Base-by-base conservation (phyloP, 2,797 vertebrate genomes). In the Tadarida brasiliensis region DNA sequence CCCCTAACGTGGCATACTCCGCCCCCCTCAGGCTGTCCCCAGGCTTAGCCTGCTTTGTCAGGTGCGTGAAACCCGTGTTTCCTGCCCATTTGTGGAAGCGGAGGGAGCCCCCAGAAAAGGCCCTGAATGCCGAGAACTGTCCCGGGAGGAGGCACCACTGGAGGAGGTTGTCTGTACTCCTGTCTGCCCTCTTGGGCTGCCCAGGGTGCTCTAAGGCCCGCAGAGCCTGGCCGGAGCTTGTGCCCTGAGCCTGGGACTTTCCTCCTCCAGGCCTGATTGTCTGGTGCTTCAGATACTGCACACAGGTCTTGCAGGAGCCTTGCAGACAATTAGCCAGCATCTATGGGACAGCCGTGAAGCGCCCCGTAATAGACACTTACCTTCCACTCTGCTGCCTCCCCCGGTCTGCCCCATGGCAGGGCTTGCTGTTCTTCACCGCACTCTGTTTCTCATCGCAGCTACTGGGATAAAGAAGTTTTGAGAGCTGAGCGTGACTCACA, bases 391-490 rank as follows among this genome's bases (percentile, higher is more conserved):
- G 11, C 14, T 8, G 0, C 5, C 22, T 51, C 35, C 15, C 16
- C 20, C 0, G 0, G 17, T 57, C 54, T n/a, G 28, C 7, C 14
- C 0, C 20, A 0, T 1, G 68, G 22, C 59, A 1, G 3, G 5
- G 49, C 17, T 0, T 11, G 1, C 22, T 39, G 1, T 16, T 54
- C 26, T 51, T 93, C 6, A 96, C 68, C 2, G 30, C 33, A 30
- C 68, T 95, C 57, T 28, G 0, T 93, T 97, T 96, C 94, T 28
- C 88, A 56, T 97, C n/a, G 7, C 98, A 99, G 99, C 92, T 98
- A 98, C 96, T 99, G 99, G 99, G 99, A 99, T 87, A 97, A 97
- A 63, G 99, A 99, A 96, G 97, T 99, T 56, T 98, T 98, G 96
- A 98, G 96, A 97, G 99, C 99, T 0, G 94, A 98, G 97, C 99